phyloP scores from a whole-genome alignment of 2,797 vertebrate genomes.

The Cynodonichthys magdalenae region DNA sequence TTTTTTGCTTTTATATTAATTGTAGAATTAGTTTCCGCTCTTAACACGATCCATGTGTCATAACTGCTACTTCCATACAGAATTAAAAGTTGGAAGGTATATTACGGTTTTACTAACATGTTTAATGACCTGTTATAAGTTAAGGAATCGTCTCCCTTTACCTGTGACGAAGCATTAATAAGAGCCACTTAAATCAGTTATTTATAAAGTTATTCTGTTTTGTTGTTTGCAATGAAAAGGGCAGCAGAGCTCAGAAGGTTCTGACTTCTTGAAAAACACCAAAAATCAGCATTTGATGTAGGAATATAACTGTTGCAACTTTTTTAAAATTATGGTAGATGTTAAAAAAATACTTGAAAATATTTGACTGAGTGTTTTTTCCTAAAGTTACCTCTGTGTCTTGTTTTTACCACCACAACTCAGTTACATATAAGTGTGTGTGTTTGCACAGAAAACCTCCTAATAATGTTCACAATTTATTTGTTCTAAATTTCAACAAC shows the following conservation, averaged over 20 bases:
- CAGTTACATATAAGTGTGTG: conserved; percentile 3
- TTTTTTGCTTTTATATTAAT: background rate
- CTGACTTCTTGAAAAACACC: too few species aligned
- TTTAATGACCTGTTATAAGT: conserved; percentile 47
- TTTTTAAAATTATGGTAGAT: too few species aligned
- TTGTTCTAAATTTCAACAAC: background rate
- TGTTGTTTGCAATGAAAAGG: background rate
- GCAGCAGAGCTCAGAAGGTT: too few species aligned
- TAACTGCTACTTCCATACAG: too few species aligned
- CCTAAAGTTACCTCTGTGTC: too few species aligned
- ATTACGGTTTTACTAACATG: conserved; percentile 7
- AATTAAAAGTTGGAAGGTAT: too few species aligned
- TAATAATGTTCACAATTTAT: background rate
- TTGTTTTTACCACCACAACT: background rate
- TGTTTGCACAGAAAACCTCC: background rate
- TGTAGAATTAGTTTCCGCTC: background rate
- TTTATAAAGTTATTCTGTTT: background rate
- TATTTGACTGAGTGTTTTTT: too few species aligned
- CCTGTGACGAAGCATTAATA: conserved; percentile 52
- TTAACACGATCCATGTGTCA: background rate
- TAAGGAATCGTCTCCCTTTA: conserved; percentile 17
- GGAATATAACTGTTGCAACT: too few species aligned
- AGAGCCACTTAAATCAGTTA: conserved; percentile 3
- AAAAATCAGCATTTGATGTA: too few species aligned
- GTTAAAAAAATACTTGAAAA: too few species aligned